Base-by-base conservation (phyloP, 1,140 invertebrate species). In the Pemphigus obesinymphae region DNA sequence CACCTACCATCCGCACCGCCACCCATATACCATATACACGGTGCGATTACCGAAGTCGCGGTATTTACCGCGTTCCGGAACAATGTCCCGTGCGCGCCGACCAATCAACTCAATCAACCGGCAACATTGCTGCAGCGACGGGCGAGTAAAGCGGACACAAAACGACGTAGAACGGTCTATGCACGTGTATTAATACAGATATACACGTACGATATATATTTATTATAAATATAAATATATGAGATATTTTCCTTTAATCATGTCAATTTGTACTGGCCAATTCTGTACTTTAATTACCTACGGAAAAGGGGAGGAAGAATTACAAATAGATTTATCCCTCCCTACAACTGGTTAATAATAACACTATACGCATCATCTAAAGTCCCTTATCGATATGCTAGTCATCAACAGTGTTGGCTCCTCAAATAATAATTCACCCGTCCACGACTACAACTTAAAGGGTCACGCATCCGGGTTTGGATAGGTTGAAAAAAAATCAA, bases 51-150 rank as follows among this genome's bases (percentile, higher is more conserved):
- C n/a, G n/a, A n/a, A n/a, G n/a, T 23, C 45, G 29, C 4, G 68
- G 68, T 73, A 50, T 73, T 48, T 73, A 73, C 70, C 45, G 45
- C 20, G 43, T 34, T 48, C 11, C 45, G 26, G n/a, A 50, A 50
- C 70, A 73, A 73, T 48, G 45, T 48, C 15, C 43, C 43, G 45
- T 23, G 70, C 50, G 31, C 45, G 45, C 29, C 26, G 17, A 20
- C 37, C 76, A 43, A 63, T 61, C 55, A 45, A 80, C 53, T 15
- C 40, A 61, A 80, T 80, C 76, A 63, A 80, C 55, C 26, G 37
- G 23, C 76, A 45, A 31, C 53, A 10, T 7, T 31, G 29, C 15
- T 29, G 31, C 20, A 63, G 61, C 31, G 61, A 15, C 26, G 26
- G 29, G 11, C 68, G 26, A 58, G 26, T 26, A n/a, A n/a, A 45